Evolutionary conservation across 1,140 invertebrate species (phyloP).

Genomic region (Cotesia glomerata): DNA sequence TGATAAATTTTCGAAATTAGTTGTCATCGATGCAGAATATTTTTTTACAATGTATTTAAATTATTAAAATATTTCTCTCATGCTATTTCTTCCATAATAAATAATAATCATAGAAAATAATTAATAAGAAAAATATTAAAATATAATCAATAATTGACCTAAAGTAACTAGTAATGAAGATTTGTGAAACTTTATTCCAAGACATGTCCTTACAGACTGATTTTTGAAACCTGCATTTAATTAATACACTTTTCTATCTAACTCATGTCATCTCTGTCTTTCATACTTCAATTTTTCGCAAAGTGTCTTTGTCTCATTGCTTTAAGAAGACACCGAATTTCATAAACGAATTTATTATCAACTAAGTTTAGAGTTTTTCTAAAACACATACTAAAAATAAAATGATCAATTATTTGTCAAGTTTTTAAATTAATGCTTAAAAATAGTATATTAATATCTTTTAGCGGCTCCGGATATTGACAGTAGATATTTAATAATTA

Average conservation of each 20-base stretch:
- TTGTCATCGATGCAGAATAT: slow-evolving; percentile 33
- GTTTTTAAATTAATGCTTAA: neutral
- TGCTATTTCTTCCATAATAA: neutral
- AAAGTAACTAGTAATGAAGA: neutral
- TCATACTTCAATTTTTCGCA: neutral
- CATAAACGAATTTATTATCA: slow-evolving; percentile 25
- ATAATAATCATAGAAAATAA: neutral
- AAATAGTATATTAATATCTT: too few species aligned
- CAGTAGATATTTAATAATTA: too few species aligned
- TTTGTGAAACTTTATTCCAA: neutral
- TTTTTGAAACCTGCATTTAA: slow-evolving; percentile 1
- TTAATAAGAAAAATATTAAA: neutral
- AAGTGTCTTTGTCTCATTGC: slow-evolving; percentile 3
- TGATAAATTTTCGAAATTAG: slow-evolving; percentile 1
- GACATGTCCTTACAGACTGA: slow-evolving; percentile 24
- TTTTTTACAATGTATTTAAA: slow-evolving; percentile 33
- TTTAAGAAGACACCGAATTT: neutral
- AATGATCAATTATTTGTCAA: neutral
- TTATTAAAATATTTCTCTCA: neutral
- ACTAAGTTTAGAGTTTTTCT: slow-evolving; percentile 8
- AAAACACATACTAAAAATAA: neutral
- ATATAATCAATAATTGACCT: neutral
- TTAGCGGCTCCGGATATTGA: too few species aligned
- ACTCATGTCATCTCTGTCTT: neutral
- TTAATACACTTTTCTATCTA: slow-evolving; percentile 6